Percentiles rank a stretch among this genome's conserved stretches.
These are phyloP conservation scores for Sylvicola fuscatus DNA, from an alignment of 2,888 invertebrate species.

Conservation along the genomic window DNA sequence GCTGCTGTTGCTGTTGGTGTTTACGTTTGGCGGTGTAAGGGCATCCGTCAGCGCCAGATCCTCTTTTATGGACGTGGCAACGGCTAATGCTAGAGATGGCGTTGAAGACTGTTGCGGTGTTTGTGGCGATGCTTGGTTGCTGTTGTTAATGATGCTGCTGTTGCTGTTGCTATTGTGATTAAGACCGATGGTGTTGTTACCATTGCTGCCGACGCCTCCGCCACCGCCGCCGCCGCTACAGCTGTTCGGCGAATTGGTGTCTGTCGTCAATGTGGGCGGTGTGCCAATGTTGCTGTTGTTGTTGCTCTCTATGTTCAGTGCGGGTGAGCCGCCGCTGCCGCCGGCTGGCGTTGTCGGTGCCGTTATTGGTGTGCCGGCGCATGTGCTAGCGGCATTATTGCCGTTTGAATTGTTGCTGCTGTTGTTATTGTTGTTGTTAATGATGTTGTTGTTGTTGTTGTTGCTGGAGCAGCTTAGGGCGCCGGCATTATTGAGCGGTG, in stretches of 20 bases:
- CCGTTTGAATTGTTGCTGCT: slow-evolving; percentile 4
- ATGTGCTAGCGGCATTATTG: slow-evolving; percentile 4
- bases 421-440: slow-evolving; percentile 4
- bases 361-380: not conserved
- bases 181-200: not conserved
- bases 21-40: too few species aligned
- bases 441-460: not conserved
- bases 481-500: too few species aligned
- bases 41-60: too few species aligned
- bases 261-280: too few species aligned
- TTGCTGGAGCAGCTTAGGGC: too few species aligned
- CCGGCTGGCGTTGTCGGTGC: slow-evolving; percentile 1
- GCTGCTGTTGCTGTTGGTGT: too few species aligned
- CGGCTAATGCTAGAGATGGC: too few species aligned
- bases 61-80: too few species aligned
- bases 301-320: slow-evolving; percentile 3
- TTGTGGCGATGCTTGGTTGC: not conserved
- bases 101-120: too few species aligned
- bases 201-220: slow-evolving; percentile 3
- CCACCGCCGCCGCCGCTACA: slow-evolving; percentile 6
- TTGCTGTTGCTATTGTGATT: not conserved
- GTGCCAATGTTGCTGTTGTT: too few species aligned
- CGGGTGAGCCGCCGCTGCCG: slow-evolving; percentile 1
- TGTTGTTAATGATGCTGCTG: not conserved
- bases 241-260: too few species aligned